Evolutionary conservation across 1,140 invertebrate genomes (phyloP).

Genomic region (Drosophila busckii): DNA sequence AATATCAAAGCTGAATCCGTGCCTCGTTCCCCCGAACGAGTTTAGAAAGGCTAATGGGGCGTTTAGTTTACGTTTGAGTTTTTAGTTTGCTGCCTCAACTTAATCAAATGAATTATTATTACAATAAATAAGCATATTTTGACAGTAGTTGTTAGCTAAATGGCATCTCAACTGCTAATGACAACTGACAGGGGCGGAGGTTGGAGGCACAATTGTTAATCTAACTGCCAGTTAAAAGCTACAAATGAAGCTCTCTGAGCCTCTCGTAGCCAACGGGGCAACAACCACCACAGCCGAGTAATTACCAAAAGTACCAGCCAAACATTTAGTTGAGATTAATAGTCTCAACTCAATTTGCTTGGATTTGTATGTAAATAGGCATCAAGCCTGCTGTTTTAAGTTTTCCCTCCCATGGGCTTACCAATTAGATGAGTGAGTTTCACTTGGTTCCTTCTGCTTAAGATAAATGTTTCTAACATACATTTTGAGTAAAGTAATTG

Average conservation of each 20-base stretch:
- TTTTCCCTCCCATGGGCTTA: too few relatives aligned
- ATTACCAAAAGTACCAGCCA: slow-evolving; percentile 4
- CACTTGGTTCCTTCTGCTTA: too few relatives aligned
- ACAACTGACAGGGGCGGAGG: slow-evolving; percentile 12
- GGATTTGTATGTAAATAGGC: too few relatives aligned
- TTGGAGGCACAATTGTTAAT: slow-evolving; percentile 5
- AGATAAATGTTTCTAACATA: too few relatives aligned
- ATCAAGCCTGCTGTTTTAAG: too few relatives aligned
- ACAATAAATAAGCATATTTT: slow-evolving; percentile 52
- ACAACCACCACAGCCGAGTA: too few relatives aligned
- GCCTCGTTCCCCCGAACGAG: slow-evolving; percentile 13
- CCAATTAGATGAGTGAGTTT: too few relatives aligned
- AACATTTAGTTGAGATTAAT: slow-evolving; percentile 1
- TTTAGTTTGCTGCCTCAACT: slow-evolving; percentile 36
- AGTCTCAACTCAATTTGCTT: too few relatives aligned
- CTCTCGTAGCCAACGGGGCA: not conserved
- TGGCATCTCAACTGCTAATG: slow-evolving; percentile 42
- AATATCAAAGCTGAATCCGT: not conserved
- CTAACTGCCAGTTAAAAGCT: not conserved
- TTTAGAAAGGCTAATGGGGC: slow-evolving; percentile 75
- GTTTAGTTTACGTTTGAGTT: slow-evolving; percentile 46
- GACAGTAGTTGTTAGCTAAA: slow-evolving; percentile 39
- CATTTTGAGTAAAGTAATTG: too few relatives aligned
- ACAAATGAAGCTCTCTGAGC: too few relatives aligned
- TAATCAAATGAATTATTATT: slow-evolving; percentile 77